These are phyloP conservation scores for Muscicapa striata DNA, from an alignment of 2,797 vertebrate species.

Conservation along the genomic window DNA sequence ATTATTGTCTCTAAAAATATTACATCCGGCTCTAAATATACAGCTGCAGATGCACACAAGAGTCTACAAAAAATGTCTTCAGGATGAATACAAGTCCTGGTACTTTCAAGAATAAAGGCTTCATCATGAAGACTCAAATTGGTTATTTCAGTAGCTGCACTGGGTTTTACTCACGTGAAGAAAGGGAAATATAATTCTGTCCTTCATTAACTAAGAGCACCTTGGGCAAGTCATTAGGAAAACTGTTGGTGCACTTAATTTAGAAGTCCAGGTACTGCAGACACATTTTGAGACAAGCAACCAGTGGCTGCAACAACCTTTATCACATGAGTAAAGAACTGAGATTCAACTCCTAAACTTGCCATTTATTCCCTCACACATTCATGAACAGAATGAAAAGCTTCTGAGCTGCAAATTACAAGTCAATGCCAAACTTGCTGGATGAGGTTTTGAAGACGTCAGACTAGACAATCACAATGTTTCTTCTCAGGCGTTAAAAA, in stretches of 20 bases:
- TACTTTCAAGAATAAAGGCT: not conserved
- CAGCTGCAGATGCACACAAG: not conserved
- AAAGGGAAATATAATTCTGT: not conserved
- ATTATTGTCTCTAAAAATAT: not conserved
- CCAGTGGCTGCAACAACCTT: not conserved
- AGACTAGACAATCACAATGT: slow-evolving; percentile 2
- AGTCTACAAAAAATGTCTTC: not conserved
- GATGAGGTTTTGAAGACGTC: slow-evolving; percentile 3
- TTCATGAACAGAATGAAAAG: slow-evolving; percentile 4
- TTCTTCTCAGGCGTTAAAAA: slow-evolving; percentile 35
- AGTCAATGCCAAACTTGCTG: not conserved
- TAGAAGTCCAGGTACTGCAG: not conserved
- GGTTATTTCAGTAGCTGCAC: not conserved
- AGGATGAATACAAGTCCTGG: not conserved
- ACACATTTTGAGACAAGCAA: not conserved
- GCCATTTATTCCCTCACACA: not conserved
- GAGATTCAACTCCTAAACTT: not conserved
- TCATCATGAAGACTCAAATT: not conserved
- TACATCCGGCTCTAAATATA: not conserved
- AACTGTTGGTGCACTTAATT: not conserved
- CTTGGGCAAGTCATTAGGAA: not conserved
- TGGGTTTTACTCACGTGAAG: not conserved
- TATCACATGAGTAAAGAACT: not conserved
- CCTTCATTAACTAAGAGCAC: not conserved
- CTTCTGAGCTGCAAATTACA: not conserved